Base-by-base conservation (phyloP, 2,113 vertebrate species). In the Asarcornis scutulata region DNA sequence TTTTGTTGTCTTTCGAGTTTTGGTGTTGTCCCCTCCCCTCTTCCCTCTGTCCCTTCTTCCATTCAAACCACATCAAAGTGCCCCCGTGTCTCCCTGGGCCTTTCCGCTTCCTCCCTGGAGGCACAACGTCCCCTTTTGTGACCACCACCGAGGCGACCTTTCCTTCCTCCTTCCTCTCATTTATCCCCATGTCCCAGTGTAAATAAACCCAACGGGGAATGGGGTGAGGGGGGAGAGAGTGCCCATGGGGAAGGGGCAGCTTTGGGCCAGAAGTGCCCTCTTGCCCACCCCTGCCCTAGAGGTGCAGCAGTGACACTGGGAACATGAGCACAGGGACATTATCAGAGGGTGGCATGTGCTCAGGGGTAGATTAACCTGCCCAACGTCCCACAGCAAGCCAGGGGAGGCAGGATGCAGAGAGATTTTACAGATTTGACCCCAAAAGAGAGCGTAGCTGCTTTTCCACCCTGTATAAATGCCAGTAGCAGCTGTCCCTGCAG, bases 151-250 rank as follows among this genome's bases (percentile, higher is more conserved):
- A 96, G 93, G 56, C 11, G n/a, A 95, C 86, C 40, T 96, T 98
- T 98, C 95, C 97, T 97, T 97, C 95, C 95, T 98, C 96, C 97
- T 98, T 98, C 97, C 97, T 91, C 96, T 77, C 96, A 97, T 98
- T 98, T 98, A 77, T 88, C 72, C 89, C 78, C 31, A 1, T 0
- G 3, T 42, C 73, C 13, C n/a, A 29, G 93, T 97, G 96, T 96
- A 98, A 98, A 98, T 97, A 97, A 98, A 98, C 91, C 96, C 86
- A 80, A 88, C 22, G 62, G 86, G 84, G 93, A 18, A 0, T 76
- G 40, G 44, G 46, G n/a, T 85, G 36, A 63, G n/a, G 76, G 75
- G 86, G 95, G 21, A 78, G 78, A 91, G 78, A 75, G 50, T 87
- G 88, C 83, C 52, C 9, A 9, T 3, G 6, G n/a, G 44, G 71